These are phyloP conservation scores for Petrolisthes manimaculis DNA, from an alignment of 2,888 invertebrate genomes.

Conservation along the genomic window DNA sequence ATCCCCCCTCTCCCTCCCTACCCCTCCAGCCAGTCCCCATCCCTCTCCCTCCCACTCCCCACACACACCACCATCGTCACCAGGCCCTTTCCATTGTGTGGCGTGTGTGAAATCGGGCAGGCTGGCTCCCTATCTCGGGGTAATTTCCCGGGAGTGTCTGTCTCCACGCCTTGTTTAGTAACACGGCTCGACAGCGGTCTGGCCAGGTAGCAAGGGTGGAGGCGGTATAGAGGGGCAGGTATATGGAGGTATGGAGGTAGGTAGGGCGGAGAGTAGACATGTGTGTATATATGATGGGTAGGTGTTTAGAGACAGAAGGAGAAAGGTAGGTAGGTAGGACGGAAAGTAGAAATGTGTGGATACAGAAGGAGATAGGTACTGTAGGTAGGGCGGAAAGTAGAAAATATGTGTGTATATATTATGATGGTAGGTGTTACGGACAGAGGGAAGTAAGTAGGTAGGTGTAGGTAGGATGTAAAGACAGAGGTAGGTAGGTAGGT, in stretches of 20 bases:
- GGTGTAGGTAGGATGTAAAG: not conserved
- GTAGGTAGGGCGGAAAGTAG: not conserved
- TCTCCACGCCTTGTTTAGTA: slow-evolving; percentile 27
- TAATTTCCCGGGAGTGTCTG: slow-evolving; percentile 33
- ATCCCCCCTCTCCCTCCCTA: not conserved
- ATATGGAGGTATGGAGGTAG: not conserved
- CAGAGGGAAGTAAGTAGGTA: not conserved
- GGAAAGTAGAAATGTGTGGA: not conserved
- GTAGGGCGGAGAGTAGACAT: not conserved
- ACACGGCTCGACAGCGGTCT: not conserved
- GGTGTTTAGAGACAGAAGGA: not conserved
- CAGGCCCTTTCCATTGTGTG: slow-evolving; percentile 18
- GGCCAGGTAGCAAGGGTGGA: not conserved
- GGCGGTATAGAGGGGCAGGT: not conserved
- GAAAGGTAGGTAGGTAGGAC: not conserved
- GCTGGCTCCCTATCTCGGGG: slow-evolving; percentile 14
- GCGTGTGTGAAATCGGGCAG: slow-evolving; percentile 23
- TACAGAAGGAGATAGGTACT: not conserved
- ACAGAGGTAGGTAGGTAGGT: not conserved
- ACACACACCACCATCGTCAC: not conserved
- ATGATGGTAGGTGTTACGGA: not conserved
- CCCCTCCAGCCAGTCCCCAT: not conserved
- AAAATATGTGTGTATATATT: not conserved
- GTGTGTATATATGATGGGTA: not conserved
- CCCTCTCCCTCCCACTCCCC: not conserved